A percentile compares a stretch with the other conserved stretches of the same genome.
Conservation (phyloP, 2,113 vertebrate genomes). For the Cyphomyrus discorhynchus region DNA sequence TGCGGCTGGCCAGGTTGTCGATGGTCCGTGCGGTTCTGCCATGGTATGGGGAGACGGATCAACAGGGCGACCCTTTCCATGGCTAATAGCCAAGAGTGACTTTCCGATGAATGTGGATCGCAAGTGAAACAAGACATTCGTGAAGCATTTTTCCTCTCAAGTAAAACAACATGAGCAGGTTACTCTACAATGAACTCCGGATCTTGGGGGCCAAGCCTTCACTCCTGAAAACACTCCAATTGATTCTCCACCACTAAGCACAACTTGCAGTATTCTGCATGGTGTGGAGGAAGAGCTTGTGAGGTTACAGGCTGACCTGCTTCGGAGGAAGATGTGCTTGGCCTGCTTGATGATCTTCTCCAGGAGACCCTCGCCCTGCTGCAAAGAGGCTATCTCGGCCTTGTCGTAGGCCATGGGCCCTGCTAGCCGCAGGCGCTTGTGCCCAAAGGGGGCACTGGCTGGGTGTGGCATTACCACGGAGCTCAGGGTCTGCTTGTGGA, state of each 20-base stretch:
- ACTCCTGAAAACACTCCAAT: neutral
- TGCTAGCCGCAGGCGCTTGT: constrained; percentile 84
- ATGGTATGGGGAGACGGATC: neutral
- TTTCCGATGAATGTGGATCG: neutral
- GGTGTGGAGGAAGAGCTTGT: neutral
- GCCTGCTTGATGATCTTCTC: constrained; percentile 98
- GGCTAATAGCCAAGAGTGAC: neutral
- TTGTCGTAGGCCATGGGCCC: constrained; percentile 90
- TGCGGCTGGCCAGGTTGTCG: constrained; percentile 86
- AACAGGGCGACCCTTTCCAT: neutral
- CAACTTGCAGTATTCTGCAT: neutral
- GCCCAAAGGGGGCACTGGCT: constrained; percentile 85
- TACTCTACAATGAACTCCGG: neutral
- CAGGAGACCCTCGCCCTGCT: constrained; percentile 85
- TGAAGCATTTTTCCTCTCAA: neutral
- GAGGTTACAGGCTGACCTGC: constrained; percentile 58
- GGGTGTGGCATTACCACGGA: constrained; percentile 88
- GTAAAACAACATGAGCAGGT: neutral
- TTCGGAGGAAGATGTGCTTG: constrained; percentile 92
- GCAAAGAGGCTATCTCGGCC: constrained; percentile 75
- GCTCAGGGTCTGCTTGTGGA: constrained; percentile 94
- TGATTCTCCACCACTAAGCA: neutral
- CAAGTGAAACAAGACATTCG: neutral
- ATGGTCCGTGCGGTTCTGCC: constrained; percentile 87
- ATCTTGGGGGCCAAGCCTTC: neutral